These are phyloP conservation scores for Hyla sarda DNA, from an alignment of 2,113 vertebrate species.

Conservation along the genomic window DNA sequence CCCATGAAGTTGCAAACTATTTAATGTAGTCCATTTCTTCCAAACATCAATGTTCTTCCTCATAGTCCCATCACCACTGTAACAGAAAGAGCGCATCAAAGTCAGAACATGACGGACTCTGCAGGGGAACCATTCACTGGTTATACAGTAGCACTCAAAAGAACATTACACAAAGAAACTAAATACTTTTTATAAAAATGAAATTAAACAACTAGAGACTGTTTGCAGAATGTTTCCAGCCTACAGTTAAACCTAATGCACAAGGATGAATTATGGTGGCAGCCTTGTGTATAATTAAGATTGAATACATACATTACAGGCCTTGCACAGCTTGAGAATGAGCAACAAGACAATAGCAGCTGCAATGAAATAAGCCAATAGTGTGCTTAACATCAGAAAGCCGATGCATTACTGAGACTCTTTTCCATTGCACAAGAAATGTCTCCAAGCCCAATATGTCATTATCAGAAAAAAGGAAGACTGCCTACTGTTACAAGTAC, in stretches of 20 bases:
- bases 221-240: background rate
- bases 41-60: constrained; percentile 98
- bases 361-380: background rate
- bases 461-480: background rate
- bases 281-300: constrained; percentile 13
- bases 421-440: background rate
- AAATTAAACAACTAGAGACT: background rate
- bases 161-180: background rate
- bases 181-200: background rate
- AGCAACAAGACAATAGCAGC: background rate
- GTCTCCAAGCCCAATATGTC: background rate
- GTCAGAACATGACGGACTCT: background rate
- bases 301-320: background rate
- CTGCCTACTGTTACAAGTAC: background rate
- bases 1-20: constrained; percentile 97
- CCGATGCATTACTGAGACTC: background rate
- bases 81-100: constrained; percentile 42
- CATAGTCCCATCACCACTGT: constrained; percentile 95
- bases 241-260: background rate
- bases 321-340: background rate
- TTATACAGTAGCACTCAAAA: background rate
- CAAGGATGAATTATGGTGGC: background rate
- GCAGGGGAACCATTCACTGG: background rate
- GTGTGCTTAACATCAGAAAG: background rate
- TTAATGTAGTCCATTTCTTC: constrained; percentile 97